Base-by-base conservation (phyloP, 1,140 invertebrate genomes). In the Caenorhabditis tropicalis region DNA sequence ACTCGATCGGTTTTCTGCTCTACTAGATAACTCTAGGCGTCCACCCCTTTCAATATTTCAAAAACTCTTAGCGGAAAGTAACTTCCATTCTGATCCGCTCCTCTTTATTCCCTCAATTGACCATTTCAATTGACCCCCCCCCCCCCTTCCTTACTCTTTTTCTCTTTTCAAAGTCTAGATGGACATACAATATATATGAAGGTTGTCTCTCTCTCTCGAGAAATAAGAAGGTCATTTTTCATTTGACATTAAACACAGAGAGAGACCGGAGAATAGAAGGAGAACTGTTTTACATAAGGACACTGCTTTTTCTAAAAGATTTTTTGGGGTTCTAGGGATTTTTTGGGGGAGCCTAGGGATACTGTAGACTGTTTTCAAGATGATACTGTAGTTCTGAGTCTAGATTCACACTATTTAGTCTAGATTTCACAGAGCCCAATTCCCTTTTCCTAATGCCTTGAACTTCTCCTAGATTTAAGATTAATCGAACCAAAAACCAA, bases 101-200 rank as follows among this genome's bases (percentile, higher is more conserved):
- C n/a, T 56, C 53, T 56, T 56, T 56, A 56, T 65, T 65, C 58
- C 29, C 58, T 33, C 58, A 65, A 65, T 65, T 65, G 58, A 65
- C 58, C 58, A 65, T 65, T 65, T 65, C 58, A 65, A 33, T 39
- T 43, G 65, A 39, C 65, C 33, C 65, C 65, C 36, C 65, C 36
- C 65, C 36, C 36, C 36, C 27, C 65, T 6, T 29, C n/a, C 12
- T 2, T 31, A 19, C 16, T 39, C 15, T 24, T 58, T 31, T 58
- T n/a, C n/a, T n/a, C n/a, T 9, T 58, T 58, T 58, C n/a, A 10
- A 19, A n/a, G 16, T 53, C 21, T 58, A 9, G 5, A 27, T n/a
- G 15, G 31, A 36, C 16, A 5, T 29, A 39, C 12, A 33, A 65
- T 15, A 36, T n/a, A 65, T 65, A 46, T 74, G 65, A 74, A 74